A percentile compares a stretch with the other conserved stretches of the same genome.
Conservation (phyloP, 2,113 vertebrate species). For the Tamias sibiricus region DNA sequence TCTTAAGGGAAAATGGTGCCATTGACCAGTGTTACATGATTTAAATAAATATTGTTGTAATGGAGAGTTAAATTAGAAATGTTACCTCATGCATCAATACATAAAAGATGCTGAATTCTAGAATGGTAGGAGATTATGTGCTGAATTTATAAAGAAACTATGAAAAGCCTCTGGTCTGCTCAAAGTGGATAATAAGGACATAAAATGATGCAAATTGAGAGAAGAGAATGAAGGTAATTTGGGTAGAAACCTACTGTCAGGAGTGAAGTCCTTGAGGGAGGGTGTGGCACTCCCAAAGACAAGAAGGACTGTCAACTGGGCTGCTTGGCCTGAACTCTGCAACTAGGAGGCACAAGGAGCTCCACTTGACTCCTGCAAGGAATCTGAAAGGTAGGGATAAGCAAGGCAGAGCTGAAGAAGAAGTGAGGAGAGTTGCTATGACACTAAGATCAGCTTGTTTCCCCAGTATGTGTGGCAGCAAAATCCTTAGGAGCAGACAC, state of each 20-base stretch:
- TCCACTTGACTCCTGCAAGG: not conserved
- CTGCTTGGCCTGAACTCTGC: not conserved
- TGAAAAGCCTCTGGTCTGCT: not conserved
- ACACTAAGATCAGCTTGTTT: not conserved
- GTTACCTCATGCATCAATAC: not conserved
- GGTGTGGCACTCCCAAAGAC: not conserved
- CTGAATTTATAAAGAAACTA: not conserved
- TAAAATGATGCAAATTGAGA: not conserved
- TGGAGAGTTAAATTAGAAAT: not conserved
- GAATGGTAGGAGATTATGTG: not conserved
- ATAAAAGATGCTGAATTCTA: not conserved
- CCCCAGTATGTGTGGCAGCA: not conserved
- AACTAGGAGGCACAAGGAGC: not conserved
- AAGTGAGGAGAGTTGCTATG: not conserved
- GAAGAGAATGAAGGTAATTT: not conserved
- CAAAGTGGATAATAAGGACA: not conserved
- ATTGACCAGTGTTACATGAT: not conserved
- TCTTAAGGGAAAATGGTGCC: not conserved
- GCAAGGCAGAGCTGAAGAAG: not conserved
- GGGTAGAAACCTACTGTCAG: not conserved
- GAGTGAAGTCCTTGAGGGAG: not conserved
- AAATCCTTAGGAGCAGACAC: not conserved
- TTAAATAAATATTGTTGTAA: not conserved
- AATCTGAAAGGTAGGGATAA: not conserved
- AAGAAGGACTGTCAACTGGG: not conserved